Base-by-base conservation (phyloP, 2,113 vertebrate species). In the Myxocyprinus asiaticus region DNA sequence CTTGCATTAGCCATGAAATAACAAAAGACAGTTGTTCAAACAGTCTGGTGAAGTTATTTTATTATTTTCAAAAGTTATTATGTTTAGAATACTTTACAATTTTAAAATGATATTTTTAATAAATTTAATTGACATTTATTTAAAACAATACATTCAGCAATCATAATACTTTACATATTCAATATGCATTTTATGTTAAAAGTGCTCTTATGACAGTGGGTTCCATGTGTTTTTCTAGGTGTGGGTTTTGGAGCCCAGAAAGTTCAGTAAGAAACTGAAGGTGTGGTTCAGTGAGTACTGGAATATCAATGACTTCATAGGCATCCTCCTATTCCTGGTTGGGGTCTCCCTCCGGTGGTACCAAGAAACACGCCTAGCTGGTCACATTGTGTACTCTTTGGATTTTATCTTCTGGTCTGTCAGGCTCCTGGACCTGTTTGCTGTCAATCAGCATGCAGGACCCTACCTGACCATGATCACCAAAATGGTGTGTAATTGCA, bases 331-430 rank as follows among this genome's bases (percentile, higher is more conserved):
- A 53, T 99, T 99, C 84, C 85, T 94, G 78, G 84, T 91, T 73
- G 97, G 96, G 7, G 93, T 98, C 79, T 87, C 75, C 6, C 86
- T 99, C 77, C 95, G 96, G 14, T 98, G 92, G 92, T 84, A 85
- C 0, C 33, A 66, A 0, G 85, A 91, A 0, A 90, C 95, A 62
- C 90, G 81, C 68, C 95, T 90, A 3, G 92, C 88, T 0, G 96
- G 96, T 6, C 94, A 94, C 61, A 89, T 98, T 0, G 87, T 94
- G 78, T 98, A 99, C 89, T 98, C 95, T 81, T 88, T 99, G 85
- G 95, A 99, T 88, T 95, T 97, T 81, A 96, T 99, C 90, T 99
- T 99, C 91, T 99, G 98, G 98, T 99, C 96, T 47, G 83, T 96
- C 76, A 92, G 95, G 4, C 93, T 98, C 65, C 89, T 96, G 85